Evolutionary conservation across 2,113 vertebrate species (phyloP).

Genomic region (Mustelus asterias): DNA sequence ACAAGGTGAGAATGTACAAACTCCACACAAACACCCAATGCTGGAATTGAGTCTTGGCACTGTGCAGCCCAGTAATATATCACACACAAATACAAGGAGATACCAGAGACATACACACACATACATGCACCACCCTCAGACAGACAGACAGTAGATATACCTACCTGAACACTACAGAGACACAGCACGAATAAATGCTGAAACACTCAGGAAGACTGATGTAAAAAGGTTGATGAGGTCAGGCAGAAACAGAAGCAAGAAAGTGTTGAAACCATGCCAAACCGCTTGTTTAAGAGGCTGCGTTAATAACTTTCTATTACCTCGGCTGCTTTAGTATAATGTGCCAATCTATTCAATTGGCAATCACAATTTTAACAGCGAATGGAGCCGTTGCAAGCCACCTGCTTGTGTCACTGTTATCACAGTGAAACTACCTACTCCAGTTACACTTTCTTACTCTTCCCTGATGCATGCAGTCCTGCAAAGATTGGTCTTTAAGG

Average conservation of each 20-base stretch:
- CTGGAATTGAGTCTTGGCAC: no score
- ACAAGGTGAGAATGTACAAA: no score
- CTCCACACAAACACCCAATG: no score
- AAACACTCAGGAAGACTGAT: background rate
- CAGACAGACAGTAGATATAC: background rate
- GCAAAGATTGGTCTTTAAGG: background rate
- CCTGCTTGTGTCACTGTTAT: background rate
- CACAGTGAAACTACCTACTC: background rate
- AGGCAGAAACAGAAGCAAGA: background rate
- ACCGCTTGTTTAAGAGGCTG: background rate
- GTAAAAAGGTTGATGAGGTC: background rate
- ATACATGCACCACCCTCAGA: no score
- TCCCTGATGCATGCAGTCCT: background rate
- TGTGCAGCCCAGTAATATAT: no score
- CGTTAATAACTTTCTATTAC: slow-evolving; percentile 19
- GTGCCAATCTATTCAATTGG: background rate
- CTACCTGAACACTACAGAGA: background rate
- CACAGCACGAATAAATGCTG: background rate
- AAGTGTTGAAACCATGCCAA: background rate
- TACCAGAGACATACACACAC: no score
- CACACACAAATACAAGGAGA: no score
- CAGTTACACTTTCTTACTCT: background rate
- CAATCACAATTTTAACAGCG: background rate
- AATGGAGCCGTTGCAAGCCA: background rate
- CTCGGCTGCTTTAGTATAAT: background rate